These are phyloP conservation scores for Mionectes macconnelli DNA, from an alignment of 2,113 vertebrate genomes.

Conservation along the genomic window DNA sequence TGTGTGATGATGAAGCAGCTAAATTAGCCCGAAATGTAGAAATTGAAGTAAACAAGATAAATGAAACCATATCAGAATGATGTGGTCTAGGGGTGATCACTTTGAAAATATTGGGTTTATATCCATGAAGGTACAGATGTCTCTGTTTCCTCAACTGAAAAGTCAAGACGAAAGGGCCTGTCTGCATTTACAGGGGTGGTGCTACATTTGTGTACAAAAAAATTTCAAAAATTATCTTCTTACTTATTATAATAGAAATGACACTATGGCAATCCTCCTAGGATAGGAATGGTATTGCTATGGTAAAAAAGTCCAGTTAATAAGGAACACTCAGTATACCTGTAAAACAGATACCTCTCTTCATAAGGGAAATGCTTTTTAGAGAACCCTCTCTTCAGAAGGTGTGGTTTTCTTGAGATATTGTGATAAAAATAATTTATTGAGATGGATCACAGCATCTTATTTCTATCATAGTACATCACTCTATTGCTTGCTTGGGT, in stretches of 20 bases:
- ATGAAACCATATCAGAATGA: not conserved
- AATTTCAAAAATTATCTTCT: not conserved
- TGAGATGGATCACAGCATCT: not conserved
- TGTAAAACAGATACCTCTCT: not conserved
- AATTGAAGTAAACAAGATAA: not conserved
- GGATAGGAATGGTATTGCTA: not conserved
- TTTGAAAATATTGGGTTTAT: not conserved
- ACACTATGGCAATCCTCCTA: not conserved
- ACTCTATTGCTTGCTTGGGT: not conserved
- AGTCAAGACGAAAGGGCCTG: not conserved
- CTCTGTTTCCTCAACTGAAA: not conserved
- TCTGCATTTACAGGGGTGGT: not conserved
- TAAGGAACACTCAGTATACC: not conserved
- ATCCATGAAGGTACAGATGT: not conserved
- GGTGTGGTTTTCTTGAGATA: not conserved
- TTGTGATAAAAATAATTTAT: not conserved
- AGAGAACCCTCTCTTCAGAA: not conserved
- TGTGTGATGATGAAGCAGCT: not conserved
- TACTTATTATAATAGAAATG: not conserved
- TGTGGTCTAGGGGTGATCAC: not conserved
- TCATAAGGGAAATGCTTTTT: not conserved
- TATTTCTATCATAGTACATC: not conserved
- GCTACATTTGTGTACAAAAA: not conserved
- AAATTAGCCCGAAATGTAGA: not conserved
- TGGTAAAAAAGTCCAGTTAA: not conserved